Conservation (phyloP, 2,113 vertebrate species). For the Vidua macroura region DNA sequence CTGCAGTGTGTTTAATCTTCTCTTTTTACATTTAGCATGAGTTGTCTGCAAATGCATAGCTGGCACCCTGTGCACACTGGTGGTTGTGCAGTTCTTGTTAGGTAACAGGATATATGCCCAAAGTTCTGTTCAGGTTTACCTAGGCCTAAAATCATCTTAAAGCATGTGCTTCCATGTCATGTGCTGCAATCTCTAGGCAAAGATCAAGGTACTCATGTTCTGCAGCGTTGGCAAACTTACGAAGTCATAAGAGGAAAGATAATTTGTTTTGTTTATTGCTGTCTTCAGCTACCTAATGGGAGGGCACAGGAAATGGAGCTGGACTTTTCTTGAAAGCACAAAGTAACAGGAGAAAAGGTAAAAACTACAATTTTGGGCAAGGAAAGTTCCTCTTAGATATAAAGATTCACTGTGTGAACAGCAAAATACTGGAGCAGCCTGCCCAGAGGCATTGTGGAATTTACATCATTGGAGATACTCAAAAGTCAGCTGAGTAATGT, state of each 20-base stretch:
- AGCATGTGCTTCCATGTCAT: neutral
- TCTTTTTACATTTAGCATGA: neutral
- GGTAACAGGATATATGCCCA: rapidly evolving
- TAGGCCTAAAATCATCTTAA: neutral
- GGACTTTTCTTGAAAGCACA: neutral
- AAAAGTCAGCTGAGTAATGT: neutral
- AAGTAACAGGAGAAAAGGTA: neutral
- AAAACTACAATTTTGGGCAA: neutral
- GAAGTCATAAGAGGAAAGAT: neutral
- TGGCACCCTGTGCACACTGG: neutral
- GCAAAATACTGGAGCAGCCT: neutral
- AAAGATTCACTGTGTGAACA: neutral
- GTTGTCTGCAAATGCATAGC: neutral
- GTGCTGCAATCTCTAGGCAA: neutral
- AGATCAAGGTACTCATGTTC: neutral
- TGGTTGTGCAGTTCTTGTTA: neutral
- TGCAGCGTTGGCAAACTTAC: neutral
- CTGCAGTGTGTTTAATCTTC: neutral
- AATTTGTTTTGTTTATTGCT: neutral
- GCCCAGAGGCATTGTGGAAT: neutral
- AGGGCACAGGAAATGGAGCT: neutral
- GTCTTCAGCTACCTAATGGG: neutral
- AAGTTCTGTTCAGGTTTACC: neutral
- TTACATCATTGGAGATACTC: neutral
- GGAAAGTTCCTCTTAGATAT: neutral